Evolutionary conservation across 2,888 invertebrate genomes (phyloP).

Genomic region (Ichneumoninae sp.): DNA sequence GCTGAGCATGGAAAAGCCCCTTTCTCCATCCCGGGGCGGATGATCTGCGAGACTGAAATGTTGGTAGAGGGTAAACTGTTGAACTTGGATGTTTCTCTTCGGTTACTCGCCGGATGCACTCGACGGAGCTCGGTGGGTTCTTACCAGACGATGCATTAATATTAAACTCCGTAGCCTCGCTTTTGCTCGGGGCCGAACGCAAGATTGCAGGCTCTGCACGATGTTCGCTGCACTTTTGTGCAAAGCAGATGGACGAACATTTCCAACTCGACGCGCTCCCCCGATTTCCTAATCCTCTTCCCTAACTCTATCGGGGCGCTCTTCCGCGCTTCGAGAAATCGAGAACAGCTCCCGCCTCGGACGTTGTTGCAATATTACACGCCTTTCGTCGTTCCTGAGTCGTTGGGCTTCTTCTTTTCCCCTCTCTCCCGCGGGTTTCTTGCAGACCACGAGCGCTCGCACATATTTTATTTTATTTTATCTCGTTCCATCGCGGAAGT

Average conservation of each 20-base stretch:
- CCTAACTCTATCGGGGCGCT: neutral
- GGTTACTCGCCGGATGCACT: conserved; percentile 14
- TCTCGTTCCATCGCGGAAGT: conserved; percentile 34
- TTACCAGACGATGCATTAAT: neutral
- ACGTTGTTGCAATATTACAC: conserved; percentile 30
- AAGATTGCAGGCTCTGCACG: neutral
- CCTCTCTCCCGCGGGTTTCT: conserved; percentile 2
- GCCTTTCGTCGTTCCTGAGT: conserved; percentile 30
- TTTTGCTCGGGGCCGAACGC: conserved; percentile 24
- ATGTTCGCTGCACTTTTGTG: neutral
- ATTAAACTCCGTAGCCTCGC: conserved; percentile 1
- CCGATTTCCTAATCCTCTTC: no score
- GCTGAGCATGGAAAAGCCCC: conserved; percentile 53
- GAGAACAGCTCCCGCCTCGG: neutral
- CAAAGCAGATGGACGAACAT: neutral
- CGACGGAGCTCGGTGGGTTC: conserved; percentile 3
- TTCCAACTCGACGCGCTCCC: neutral
- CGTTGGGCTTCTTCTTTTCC: conserved; percentile 9
- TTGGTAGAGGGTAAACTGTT: conserved; percentile 42
- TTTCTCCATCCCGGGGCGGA: neutral
- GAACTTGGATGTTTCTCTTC: conserved; percentile 39
- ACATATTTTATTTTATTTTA: neutral
- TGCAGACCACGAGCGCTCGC: neutral
- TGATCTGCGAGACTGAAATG: conserved; percentile 18
- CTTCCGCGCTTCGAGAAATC: conserved; percentile 30